Conservation (phyloP, 2,888 invertebrate species). For the Drosophila peninsularis region DNA sequence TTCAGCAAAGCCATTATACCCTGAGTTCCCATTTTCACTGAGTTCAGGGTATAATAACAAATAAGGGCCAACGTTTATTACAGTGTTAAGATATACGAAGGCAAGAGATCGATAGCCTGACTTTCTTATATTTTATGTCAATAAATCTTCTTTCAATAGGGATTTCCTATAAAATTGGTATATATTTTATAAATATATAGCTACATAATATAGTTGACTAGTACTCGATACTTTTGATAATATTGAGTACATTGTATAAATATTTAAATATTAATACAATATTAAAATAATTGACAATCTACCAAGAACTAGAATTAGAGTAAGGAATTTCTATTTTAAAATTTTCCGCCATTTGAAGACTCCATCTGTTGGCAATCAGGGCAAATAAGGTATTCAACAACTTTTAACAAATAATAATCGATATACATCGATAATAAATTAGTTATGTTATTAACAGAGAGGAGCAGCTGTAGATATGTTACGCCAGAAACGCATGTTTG, state of each 20-base stretch:
- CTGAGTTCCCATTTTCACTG: too few species aligned
- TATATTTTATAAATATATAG: too few species aligned
- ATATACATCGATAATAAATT: not conserved
- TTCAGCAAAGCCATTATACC: too few species aligned
- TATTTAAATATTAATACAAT: too few species aligned
- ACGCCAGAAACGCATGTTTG: not conserved
- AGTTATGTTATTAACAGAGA: not conserved
- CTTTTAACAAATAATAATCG: not conserved
- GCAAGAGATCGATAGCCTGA: too few species aligned
- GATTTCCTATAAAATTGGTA: too few species aligned
- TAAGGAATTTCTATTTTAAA: not conserved
- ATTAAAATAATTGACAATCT: not conserved
- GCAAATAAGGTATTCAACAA: not conserved
- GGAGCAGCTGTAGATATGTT: not conserved
- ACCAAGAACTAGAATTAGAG: too few species aligned
- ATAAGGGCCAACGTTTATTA: not conserved
- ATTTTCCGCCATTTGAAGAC: not conserved
- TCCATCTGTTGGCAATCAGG: slow-evolving; percentile 2
- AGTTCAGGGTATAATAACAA: too few species aligned
- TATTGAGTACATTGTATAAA: not conserved
- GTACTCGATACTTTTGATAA: not conserved
- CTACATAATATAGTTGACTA: too few species aligned
- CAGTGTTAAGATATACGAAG: not conserved
- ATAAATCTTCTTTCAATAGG: too few species aligned
- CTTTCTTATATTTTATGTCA: not conserved